Percentiles rank a stretch among this genome's conserved stretches.
Evolutionary conservation across 2,113 vertebrate species (phyloP).

Genomic region (Actinemys pallida): DNA sequence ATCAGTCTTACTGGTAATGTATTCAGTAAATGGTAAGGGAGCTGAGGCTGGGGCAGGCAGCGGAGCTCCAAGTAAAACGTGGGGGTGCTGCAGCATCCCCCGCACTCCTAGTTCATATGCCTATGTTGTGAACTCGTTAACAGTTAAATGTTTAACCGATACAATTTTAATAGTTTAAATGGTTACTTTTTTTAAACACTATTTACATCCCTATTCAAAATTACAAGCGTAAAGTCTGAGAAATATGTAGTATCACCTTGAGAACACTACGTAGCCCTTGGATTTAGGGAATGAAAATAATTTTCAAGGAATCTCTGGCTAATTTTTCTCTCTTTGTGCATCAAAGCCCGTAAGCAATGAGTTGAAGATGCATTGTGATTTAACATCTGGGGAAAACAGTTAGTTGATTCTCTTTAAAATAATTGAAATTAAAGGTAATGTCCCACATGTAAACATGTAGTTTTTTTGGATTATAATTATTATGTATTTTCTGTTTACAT

Average conservation of each 20-base stretch:
- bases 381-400: neutral
- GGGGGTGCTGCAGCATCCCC: no score
- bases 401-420: neutral
- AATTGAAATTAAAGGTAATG: neutral
- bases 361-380: neutral
- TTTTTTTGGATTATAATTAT: constrained; percentile 38
- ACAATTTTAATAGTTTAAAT: no score
- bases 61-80: no score
- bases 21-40: no score
- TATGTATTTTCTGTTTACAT: constrained; percentile 57
- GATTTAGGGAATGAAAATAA: neutral
- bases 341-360: neutral
- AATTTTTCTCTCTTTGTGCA: neutral
- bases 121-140: no score
- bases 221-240: neutral
- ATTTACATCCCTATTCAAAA: neutral
- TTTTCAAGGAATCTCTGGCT: neutral
- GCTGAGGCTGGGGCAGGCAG: no score
- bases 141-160: no score
- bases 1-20: no score
- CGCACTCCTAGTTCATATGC: no score
- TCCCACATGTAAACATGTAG: constrained; percentile 9
- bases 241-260: neutral
- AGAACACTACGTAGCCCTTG: neutral
- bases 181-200: no score